phyloP scores from a whole-genome alignment of 2,888 invertebrate species.

The Dasysyrphus albostriatus region DNA sequence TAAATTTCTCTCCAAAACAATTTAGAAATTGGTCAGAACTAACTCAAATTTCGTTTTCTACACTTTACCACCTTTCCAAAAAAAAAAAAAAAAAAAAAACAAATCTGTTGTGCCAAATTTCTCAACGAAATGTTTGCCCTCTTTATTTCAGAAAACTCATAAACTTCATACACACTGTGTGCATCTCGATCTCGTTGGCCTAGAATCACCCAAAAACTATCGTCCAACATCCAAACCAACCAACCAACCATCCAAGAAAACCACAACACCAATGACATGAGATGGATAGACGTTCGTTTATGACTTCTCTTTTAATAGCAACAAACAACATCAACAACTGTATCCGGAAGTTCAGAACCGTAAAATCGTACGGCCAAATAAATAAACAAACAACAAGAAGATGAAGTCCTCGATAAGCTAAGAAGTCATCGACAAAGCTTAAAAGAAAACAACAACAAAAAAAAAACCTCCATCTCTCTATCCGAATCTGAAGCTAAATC shows the following conservation, averaged over 20 bases:
- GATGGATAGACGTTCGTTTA: conserved; percentile 55
- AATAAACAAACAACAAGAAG: conserved; percentile 26
- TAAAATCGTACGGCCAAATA: neutral
- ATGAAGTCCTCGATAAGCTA: conserved; percentile 67
- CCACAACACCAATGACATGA: conserved; percentile 49
- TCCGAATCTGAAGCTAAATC: conserved; percentile 6
- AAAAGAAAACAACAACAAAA: conserved; percentile 7
- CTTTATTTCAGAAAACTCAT: conserved; percentile 24
- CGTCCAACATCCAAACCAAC: conserved; percentile 10
- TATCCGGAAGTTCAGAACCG: conserved; percentile 17
- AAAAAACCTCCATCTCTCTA: conserved; percentile 22
- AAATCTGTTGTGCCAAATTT: conserved; percentile 51
- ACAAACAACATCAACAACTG: conserved; percentile 43
- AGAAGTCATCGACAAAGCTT: conserved; percentile 34
- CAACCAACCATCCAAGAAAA: conserved; percentile 22
- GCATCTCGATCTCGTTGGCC: conserved; percentile 64
- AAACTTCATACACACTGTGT: conserved; percentile 16
- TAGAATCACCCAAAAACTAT: conserved; percentile 59
- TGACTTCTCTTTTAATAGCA: conserved; percentile 57
- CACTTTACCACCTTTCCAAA: conserved; percentile 22
- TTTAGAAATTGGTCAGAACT: conserved; percentile 59
- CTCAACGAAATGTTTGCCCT: conserved; percentile 40
- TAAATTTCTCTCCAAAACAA: conserved; percentile 25
- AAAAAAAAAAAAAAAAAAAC: conserved; percentile 24
- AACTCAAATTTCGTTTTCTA: conserved; percentile 14